phyloP scores from a whole-genome alignment of 2,113 vertebrate genomes.

The Suricata suricatta region DNA sequence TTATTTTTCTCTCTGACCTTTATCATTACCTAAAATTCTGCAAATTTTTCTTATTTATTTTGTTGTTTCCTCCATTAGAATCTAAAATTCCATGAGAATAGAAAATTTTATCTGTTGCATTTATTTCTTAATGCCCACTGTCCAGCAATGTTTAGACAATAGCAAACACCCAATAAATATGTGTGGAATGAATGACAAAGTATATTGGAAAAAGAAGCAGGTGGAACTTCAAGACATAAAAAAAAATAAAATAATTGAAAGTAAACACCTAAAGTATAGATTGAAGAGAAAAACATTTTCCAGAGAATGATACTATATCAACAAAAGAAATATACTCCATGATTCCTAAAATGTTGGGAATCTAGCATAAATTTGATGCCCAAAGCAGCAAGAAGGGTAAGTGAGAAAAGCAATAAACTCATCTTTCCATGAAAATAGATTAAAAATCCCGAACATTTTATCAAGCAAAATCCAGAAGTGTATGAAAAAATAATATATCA shows the following conservation, averaged over 20 bases:
- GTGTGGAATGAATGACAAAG: background rate
- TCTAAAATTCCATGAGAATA: background rate
- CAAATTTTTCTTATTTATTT: background rate
- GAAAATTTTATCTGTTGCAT: background rate
- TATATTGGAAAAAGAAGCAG: background rate
- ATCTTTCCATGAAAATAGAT: background rate
- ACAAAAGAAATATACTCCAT: background rate
- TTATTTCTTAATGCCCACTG: conserved; percentile 12
- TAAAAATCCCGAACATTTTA: conserved; percentile 2
- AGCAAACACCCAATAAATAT: background rate
- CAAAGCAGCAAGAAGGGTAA: background rate
- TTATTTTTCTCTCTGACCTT: background rate
- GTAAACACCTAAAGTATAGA: background rate
- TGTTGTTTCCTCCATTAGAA: background rate
- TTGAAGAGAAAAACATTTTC: conserved; percentile 24
- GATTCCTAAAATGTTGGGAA: background rate
- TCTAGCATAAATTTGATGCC: background rate
- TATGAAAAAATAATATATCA: background rate
- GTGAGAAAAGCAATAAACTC: background rate
- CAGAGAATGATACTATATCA: background rate
- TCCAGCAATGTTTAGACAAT: background rate
- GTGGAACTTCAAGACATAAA: background rate
- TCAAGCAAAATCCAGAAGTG: background rate
- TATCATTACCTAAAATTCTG: background rate
- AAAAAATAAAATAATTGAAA: background rate